Percentiles rank a stretch among this genome's conserved stretches.
phyloP scores from a whole-genome alignment of 2,888 invertebrate species.

The Timandra comae region DNA sequence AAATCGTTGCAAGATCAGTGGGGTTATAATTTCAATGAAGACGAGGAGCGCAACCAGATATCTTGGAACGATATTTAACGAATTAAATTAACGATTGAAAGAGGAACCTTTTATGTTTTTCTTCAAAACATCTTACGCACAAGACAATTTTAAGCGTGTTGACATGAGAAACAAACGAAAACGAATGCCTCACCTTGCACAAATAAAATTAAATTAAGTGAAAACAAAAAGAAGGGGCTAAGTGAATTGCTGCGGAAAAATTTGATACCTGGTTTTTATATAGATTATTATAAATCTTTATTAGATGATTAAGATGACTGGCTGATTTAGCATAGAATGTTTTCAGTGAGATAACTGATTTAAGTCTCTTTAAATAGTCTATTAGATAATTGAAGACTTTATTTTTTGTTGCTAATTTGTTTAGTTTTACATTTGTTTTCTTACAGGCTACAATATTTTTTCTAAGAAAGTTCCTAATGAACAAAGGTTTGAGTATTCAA shows the following conservation, averaged over 20 bases:
- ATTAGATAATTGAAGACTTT: no score
- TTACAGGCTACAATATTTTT: no score
- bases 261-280: background rate
- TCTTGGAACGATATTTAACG: constrained; percentile 22
- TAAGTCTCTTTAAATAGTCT: no score
- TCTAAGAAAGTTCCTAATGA: no score
- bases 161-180: constrained; percentile 17
- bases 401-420: no score
- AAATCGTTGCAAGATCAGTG: constrained; percentile 20
- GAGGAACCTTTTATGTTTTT: constrained; percentile 7
- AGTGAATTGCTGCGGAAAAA: constrained; percentile 1
- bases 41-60: constrained; percentile 15
- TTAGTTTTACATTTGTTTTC: no score
- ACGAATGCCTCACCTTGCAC: background rate
- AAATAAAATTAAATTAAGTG: constrained; percentile 1
- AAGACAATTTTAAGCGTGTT: constrained; percentile 14
- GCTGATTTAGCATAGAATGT: no score
- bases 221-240: constrained; percentile 3
- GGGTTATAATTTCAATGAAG: constrained; percentile 20
- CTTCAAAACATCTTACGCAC: constrained; percentile 17
- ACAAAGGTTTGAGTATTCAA: no score
- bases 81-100: constrained; percentile 13
- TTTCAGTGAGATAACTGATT: no score
- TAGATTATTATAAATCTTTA: background rate
- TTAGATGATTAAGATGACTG: no score